Conservation (phyloP, 2,888 invertebrate genomes). For the Platypus cylindrus region DNA sequence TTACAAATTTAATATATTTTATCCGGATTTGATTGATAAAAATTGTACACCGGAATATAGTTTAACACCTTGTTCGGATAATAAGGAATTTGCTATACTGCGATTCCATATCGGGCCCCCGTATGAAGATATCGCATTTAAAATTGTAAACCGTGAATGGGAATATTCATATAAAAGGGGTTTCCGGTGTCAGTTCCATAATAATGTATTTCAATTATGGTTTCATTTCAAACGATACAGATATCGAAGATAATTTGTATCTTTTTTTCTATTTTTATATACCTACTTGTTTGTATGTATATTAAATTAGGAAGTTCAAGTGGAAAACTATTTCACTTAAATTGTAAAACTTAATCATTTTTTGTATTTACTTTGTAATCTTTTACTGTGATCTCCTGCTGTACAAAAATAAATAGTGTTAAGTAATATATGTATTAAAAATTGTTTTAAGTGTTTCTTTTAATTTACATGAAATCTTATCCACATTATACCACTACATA, state of each 20-base stretch:
- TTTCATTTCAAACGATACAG: conserved; percentile 98
- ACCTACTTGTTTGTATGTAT: not conserved
- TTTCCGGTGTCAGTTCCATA: conserved; percentile 97
- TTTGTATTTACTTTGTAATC: no score
- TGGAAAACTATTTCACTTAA: no score
- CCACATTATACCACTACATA: no score
- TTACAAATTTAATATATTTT: conserved; percentile 99
- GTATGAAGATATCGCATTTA: conserved; percentile 98
- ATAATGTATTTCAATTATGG: conserved; percentile 99
- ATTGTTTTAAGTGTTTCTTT: no score
- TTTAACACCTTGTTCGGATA: conserved; percentile 80
- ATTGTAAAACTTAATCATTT: no score
- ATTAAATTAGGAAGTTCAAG: no score
- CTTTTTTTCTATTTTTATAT: not conserved
- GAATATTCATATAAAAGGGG: conserved; percentile 97
- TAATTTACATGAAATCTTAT: no score
- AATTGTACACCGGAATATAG: conserved; percentile 85
- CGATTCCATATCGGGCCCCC: conserved; percentile 97
- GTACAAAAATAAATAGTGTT: no score
- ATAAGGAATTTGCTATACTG: conserved; percentile 87
- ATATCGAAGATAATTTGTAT: conserved; percentile 80
- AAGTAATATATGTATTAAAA: no score
- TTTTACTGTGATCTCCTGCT: no score
- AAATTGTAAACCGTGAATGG: conserved; percentile 98
- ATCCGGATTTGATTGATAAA: conserved; percentile 96